Evolutionary conservation across 2,888 invertebrate genomes (phyloP), one percentile per base, ranked within the genome.

Genomic region (Cactoblastis cactorum): DNA sequence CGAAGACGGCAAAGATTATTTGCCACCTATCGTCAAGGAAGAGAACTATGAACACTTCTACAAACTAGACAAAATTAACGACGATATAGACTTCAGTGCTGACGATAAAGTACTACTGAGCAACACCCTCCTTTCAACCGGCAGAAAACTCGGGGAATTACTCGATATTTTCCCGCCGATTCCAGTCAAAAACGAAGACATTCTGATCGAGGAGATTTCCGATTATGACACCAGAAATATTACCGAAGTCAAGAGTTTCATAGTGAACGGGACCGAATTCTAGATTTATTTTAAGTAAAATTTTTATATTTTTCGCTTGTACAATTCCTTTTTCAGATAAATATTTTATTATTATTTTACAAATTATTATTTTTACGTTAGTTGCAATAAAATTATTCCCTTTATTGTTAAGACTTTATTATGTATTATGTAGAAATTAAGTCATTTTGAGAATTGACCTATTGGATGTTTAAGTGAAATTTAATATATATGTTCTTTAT

Each of bases 151-250:
- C 0, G 86, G 86, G 0, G 84, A 87, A 53, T 53, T 89, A 0
- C 63, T 89, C 0, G 83, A 86, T 33, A 59, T 77, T 0, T 67
- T 82, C 33, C 84, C 86, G 0, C 83, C 82, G 0, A 67, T 85
- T 4, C 85, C 86, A 1, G 87, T 85, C 8, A 81, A 81, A 28
- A 88, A 73, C 35, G 86, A 87, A 51, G 85, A 88, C 48, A 72
- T 88, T 4, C 67, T 87, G 4, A 69, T 80, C 0, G 89, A 87
- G 53, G 86, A 86, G 61, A 78, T 89, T 12, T 75, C 81, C 1
- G 86, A 86, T 53, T 80, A 83, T 51, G 84, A 84, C 51, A 65
- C 74, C 1, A 76, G 80, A 34, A 85, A 87, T 52, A 71, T 67
- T 8, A 81, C 83, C 0, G 87, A 83, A 56, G 73, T 89, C 0